These are phyloP conservation scores for Paratilapia polleni DNA, from an alignment of 2,113 vertebrate genomes.

Conservation along the genomic window DNA sequence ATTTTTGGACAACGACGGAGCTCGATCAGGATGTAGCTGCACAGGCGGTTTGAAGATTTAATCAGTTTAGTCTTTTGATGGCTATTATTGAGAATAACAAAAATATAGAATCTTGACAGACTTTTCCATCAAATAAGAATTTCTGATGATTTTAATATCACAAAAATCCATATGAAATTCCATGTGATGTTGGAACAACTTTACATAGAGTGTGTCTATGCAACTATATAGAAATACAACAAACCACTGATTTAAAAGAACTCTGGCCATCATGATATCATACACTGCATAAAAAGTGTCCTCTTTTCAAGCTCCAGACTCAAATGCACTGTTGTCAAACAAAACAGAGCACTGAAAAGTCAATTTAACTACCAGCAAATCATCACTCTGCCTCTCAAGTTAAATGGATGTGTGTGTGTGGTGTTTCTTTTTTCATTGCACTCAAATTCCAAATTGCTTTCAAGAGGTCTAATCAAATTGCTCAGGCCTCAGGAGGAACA, in stretches of 20 bases:
- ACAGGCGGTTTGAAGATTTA: background rate
- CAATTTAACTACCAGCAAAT: background rate
- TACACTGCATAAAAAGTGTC: background rate
- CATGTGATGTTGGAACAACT: background rate
- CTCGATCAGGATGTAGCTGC: background rate
- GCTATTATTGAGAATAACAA: too few species aligned
- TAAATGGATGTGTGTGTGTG: background rate
- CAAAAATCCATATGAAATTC: too few species aligned
- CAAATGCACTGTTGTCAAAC: background rate
- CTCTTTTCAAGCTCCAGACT: background rate
- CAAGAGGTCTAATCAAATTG: conserved; percentile 24
- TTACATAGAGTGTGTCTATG: background rate
- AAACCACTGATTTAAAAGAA: background rate
- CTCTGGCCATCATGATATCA: background rate
- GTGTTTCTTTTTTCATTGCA: background rate
- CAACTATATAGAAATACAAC: background rate
- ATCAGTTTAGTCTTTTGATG: too few species aligned
- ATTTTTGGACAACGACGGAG: background rate
- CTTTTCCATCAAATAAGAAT: background rate
- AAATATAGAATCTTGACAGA: too few species aligned
- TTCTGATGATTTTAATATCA: background rate
- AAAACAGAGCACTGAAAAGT: background rate
- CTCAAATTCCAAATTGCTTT: conserved; percentile 11
- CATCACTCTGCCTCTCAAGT: accelerated
- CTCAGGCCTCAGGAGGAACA: background rate